These are phyloP conservation scores for Clarias gariepinus DNA, from an alignment of 2,113 vertebrate genomes.

Conservation along the genomic window DNA sequence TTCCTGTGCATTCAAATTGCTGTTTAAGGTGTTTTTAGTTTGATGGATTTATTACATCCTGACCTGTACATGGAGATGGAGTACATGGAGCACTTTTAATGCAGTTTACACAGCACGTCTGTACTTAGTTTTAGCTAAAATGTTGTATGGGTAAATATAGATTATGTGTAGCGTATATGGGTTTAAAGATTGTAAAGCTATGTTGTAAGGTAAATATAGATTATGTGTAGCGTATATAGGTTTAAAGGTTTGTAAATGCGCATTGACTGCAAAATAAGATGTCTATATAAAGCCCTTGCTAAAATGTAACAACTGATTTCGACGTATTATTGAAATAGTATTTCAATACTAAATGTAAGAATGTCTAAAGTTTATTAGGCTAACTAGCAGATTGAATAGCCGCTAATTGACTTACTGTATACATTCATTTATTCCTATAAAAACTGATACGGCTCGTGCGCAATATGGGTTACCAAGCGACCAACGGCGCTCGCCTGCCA, in stretches of 20 bases:
- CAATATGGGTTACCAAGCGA: slow-evolving; percentile 8
- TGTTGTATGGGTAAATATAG: not conserved
- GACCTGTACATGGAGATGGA: not conserved
- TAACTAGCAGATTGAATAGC: not conserved
- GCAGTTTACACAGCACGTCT: not conserved
- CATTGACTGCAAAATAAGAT: not conserved
- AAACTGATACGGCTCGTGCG: not conserved
- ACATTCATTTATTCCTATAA: not conserved
- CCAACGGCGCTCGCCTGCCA: slow-evolving; percentile 11
- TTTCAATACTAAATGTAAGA: not conserved
- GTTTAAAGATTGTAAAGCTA: not conserved
- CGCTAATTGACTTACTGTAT: slow-evolving; percentile 5
- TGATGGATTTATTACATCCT: not conserved
- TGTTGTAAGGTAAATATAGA: not conserved
- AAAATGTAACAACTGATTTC: not conserved
- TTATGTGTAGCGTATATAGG: not conserved
- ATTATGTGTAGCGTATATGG: not conserved
- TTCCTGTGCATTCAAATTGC: not conserved
- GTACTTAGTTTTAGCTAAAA: not conserved
- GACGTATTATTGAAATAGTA: not conserved
- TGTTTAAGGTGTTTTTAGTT: not conserved
- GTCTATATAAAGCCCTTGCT: not conserved
- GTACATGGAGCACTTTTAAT: not conserved
- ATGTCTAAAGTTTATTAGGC: not conserved
- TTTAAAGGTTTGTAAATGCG: not conserved